phyloP scores from a whole-genome alignment of 2,797 vertebrate species.

The Paedocypris micromegethes region DNA sequence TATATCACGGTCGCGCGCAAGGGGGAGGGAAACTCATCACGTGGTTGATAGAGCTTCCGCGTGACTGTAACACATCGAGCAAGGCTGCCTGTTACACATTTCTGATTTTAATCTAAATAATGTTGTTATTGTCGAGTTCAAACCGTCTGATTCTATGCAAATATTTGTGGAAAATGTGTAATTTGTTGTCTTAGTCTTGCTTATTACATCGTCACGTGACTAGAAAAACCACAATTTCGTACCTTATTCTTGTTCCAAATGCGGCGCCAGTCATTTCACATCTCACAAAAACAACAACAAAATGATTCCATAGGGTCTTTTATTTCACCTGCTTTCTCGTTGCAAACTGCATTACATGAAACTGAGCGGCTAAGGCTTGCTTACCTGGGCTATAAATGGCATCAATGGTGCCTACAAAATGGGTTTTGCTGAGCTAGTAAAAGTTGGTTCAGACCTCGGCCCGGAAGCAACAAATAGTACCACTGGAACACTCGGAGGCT shows the following conservation, averaged over 20 bases:
- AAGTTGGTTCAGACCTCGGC: slow-evolving; percentile 51
- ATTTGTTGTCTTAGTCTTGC: too few relatives aligned
- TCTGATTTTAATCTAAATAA: too few relatives aligned
- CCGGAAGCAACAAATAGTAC: slow-evolving; percentile 12
- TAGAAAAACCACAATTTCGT: too few relatives aligned
- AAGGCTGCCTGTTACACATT: too few relatives aligned
- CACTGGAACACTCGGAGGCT: neutral
- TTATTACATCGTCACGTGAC: too few relatives aligned
- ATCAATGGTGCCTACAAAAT: slow-evolving; percentile 48
- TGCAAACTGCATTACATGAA: slow-evolving; percentile 45
- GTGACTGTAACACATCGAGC: too few relatives aligned
- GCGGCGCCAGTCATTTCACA: too few relatives aligned
- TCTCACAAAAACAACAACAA: neutral
- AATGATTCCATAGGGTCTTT: neutral
- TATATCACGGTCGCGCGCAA: slow-evolving; percentile 21
- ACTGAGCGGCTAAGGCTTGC: slow-evolving; percentile 53
- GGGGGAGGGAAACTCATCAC: slow-evolving; percentile 12
- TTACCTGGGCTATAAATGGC: slow-evolving; percentile 54
- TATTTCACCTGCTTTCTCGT: slow-evolving; percentile 7
- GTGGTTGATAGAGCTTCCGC: too few relatives aligned
- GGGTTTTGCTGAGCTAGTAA: slow-evolving; percentile 47
- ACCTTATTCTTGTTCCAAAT: too few relatives aligned
- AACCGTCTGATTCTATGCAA: too few relatives aligned
- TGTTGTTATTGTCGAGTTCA: too few relatives aligned
- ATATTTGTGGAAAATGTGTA: too few relatives aligned